phyloP scores from a whole-genome alignment of 1,140 invertebrate genomes.

The Maniola jurtina region DNA sequence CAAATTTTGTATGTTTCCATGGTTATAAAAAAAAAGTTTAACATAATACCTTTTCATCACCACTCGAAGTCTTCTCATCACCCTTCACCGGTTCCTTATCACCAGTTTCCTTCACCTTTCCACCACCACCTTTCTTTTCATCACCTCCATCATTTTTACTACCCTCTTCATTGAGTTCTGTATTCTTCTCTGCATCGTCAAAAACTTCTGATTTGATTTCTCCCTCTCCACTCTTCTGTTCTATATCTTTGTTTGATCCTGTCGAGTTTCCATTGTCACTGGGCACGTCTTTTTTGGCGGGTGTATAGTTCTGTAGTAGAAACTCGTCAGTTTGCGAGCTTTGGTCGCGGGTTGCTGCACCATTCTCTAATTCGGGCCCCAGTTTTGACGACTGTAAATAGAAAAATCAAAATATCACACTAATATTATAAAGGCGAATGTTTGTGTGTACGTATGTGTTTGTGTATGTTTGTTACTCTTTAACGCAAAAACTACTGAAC shows the following conservation, averaged over 20 bases:
- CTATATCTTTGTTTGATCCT: not conserved
- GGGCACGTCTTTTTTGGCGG: not conserved
- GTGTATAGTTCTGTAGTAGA: slow-evolving; percentile 9
- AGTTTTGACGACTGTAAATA: slow-evolving; percentile 50
- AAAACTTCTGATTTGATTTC: not conserved
- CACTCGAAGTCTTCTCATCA: not conserved
- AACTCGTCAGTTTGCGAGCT: slow-evolving; percentile 42
- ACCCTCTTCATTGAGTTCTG: not conserved
- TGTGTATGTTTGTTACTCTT: too few relatives aligned
- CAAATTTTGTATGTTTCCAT: too few relatives aligned
- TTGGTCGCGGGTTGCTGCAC: slow-evolving; percentile 35
- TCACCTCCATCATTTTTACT: not conserved
- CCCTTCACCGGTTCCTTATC: not conserved
- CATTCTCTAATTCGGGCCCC: slow-evolving; percentile 48
- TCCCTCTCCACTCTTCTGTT: not conserved
- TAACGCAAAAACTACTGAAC: too few relatives aligned
- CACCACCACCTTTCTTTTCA: not conserved
- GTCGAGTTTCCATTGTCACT: not conserved
- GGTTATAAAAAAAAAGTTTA: too few relatives aligned
- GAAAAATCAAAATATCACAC: not conserved
- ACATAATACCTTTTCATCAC: slow-evolving; percentile 1
- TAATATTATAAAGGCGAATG: too few relatives aligned
- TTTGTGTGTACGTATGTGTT: too few relatives aligned
- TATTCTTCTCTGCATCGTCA: not conserved
- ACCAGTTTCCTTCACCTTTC: not conserved